Conservation (phyloP, 2,888 invertebrate genomes). For the Zaprionus lineosus region DNA sequence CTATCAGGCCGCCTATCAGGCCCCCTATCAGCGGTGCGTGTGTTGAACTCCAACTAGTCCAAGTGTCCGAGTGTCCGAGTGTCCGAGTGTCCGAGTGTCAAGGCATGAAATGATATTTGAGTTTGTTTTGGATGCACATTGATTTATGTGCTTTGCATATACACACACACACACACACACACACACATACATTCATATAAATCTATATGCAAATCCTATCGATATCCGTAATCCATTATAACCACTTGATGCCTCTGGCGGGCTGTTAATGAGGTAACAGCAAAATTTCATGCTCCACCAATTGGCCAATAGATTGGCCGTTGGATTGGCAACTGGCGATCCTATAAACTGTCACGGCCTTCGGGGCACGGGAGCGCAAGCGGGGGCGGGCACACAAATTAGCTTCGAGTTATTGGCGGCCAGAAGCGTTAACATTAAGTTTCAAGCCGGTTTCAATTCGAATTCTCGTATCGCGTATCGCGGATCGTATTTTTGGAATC, state of each 20-base stretch:
- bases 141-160: slow-evolving; percentile 45
- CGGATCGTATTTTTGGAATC: slow-evolving; percentile 29
- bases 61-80: no score
- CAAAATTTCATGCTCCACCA: slow-evolving; percentile 45
- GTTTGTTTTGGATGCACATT: slow-evolving; percentile 39
- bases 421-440: slow-evolving; percentile 6
- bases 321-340: no score
- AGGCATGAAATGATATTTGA: slow-evolving; percentile 55
- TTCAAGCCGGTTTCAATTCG: slow-evolving; percentile 64
- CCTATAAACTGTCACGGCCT: slow-evolving; percentile 41
- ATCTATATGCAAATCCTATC: slow-evolving; percentile 41
- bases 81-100: no score
- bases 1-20: slow-evolving; percentile 1
- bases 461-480: slow-evolving; percentile 13
- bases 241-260: slow-evolving; percentile 10
- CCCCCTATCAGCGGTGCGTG: slow-evolving; percentile 16
- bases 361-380: slow-evolving; percentile 41
- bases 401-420: slow-evolving; percentile 36
- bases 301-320: slow-evolving; percentile 18
- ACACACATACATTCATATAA: not conserved
- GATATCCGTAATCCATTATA: slow-evolving; percentile 6
- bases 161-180: no score
- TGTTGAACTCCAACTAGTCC: slow-evolving; percentile 46
- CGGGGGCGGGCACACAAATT: slow-evolving; percentile 51
- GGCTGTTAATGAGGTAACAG: slow-evolving; percentile 53